Percentiles rank a stretch among this genome's conserved stretches.
phyloP scores from a whole-genome alignment of 2,888 invertebrate species.

The Acronicta alni region DNA sequence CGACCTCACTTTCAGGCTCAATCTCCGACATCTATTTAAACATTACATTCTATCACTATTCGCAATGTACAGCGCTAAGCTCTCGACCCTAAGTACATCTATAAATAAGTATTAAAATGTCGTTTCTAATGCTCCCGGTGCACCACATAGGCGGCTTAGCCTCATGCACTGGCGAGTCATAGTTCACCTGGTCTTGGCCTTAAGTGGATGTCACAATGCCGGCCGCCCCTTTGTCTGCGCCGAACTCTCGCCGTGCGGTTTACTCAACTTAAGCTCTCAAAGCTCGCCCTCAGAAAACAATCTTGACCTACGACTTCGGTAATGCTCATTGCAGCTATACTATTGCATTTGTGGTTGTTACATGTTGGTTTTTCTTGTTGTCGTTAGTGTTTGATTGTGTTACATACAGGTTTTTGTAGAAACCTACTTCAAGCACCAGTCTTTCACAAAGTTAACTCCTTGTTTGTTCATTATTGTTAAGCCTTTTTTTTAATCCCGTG shows the following conservation, averaged over 20 bases:
- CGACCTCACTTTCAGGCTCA: too few species aligned
- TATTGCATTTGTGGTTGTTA: conserved; percentile 13
- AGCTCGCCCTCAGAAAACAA: conserved; percentile 66
- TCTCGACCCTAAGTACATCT: conserved; percentile 26
- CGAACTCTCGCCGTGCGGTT: conserved; percentile 56
- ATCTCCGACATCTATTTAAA: too few species aligned
- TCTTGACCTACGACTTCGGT: conserved; percentile 61
- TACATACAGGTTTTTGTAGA: too few species aligned
- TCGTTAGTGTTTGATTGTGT: neutral
- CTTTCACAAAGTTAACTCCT: too few species aligned
- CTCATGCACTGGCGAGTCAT: conserved; percentile 43
- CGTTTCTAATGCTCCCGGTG: conserved; percentile 42
- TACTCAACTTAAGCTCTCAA: conserved; percentile 66
- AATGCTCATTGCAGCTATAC: conserved; percentile 36
- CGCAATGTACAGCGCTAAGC: conserved; percentile 18
- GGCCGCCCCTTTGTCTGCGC: conserved; percentile 63
- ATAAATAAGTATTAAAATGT: conserved; percentile 54
- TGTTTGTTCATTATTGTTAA: too few species aligned
- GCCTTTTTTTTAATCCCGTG: too few species aligned
- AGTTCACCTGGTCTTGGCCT: conserved; percentile 63
- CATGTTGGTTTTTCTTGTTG: conserved; percentile 14
- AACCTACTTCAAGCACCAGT: too few species aligned
- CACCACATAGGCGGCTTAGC: conserved; percentile 44
- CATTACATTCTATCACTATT: conserved; percentile 13
- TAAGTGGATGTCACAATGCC: conserved; percentile 59